Percentiles rank a stretch among this genome's conserved stretches.
Evolutionary conservation across 1,140 invertebrate genomes (phyloP).

Genomic region (Bombus cullumanus): DNA sequence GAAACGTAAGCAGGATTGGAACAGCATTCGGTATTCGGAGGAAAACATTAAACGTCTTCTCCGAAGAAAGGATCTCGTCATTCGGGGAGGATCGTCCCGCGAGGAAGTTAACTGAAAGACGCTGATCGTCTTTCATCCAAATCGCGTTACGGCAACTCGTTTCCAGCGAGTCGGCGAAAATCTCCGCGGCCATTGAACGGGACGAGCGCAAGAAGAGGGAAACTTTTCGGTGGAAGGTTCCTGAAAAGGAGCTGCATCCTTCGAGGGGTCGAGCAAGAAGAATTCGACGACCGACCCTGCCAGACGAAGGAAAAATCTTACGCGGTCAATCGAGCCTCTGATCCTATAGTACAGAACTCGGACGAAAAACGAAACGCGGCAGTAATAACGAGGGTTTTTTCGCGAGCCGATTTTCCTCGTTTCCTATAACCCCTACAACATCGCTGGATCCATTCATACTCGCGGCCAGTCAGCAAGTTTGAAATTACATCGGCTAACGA

Average conservation of each 20-base stretch:
- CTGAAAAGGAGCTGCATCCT: conserved; percentile 18
- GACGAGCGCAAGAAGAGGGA: not conserved
- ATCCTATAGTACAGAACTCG: conserved; percentile 29
- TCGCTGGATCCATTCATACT: conserved; percentile 65
- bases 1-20: not conserved
- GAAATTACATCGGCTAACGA: conserved; percentile 74
- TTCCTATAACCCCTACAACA: not conserved
- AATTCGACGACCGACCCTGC: conserved; percentile 4
- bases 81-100: not conserved
- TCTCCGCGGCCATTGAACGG: conserved; percentile 31
- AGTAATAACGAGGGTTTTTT: conserved; percentile 58
- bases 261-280: conserved; percentile 3
- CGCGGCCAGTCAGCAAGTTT: conserved; percentile 70
- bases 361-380: conserved; percentile 17
- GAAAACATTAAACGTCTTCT: not conserved
- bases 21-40: not conserved
- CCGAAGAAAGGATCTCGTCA: not conserved
- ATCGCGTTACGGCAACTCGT: conserved; percentile 46
- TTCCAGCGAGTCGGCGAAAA: conserved; percentile 46
- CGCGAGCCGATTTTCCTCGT: conserved; percentile 55
- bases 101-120: conserved; percentile 13
- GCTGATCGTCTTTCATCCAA: conserved; percentile 51
- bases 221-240: conserved; percentile 12
- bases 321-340: conserved; percentile 58
- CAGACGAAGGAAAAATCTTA: conserved; percentile 45